Conservation (phyloP, 2,888 invertebrate genomes). For the Scelioninae gen. 1 region DNA sequence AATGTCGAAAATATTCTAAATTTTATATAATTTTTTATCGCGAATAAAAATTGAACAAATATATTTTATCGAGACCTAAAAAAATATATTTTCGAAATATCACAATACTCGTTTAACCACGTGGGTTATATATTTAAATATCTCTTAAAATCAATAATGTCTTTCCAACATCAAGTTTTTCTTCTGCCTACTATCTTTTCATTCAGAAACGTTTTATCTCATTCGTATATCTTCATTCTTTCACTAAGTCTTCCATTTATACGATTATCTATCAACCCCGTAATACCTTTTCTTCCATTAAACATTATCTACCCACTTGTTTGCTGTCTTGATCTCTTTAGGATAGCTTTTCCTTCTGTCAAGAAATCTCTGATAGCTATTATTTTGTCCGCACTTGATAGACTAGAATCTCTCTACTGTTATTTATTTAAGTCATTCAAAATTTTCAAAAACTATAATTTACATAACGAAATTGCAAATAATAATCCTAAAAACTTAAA, state of each 20-base stretch:
- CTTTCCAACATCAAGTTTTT: conserved; percentile 2
- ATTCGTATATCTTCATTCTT: conserved; percentile 37
- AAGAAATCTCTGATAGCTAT: conserved; percentile 36
- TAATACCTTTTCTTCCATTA: conserved; percentile 48
- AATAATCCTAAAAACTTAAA: too few species aligned
- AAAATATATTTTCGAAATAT: background rate
- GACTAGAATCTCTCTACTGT: background rate
- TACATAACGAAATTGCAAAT: background rate
- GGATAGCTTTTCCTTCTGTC: conserved; percentile 42
- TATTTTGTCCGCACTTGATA: conserved; percentile 31
- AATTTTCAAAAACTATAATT: too few species aligned
- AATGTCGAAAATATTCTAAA: too few species aligned
- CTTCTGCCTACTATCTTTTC: conserved; percentile 9
- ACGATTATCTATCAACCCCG: conserved; percentile 45
- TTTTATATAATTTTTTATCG: too few species aligned
- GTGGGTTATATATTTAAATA: background rate
- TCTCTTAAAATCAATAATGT: conserved; percentile 1
- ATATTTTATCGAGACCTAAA: background rate
- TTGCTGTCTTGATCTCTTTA: conserved; percentile 50
- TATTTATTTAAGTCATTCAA: too few species aligned
- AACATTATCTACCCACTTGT: conserved; percentile 57
- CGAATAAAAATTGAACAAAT: too few species aligned
- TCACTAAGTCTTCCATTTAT: conserved; percentile 29
- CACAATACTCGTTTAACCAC: background rate
- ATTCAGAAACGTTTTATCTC: conserved; percentile 30